These are phyloP conservation scores for Pelusios castaneus DNA, from an alignment of 2,113 vertebrate species.

Conservation along the genomic window DNA sequence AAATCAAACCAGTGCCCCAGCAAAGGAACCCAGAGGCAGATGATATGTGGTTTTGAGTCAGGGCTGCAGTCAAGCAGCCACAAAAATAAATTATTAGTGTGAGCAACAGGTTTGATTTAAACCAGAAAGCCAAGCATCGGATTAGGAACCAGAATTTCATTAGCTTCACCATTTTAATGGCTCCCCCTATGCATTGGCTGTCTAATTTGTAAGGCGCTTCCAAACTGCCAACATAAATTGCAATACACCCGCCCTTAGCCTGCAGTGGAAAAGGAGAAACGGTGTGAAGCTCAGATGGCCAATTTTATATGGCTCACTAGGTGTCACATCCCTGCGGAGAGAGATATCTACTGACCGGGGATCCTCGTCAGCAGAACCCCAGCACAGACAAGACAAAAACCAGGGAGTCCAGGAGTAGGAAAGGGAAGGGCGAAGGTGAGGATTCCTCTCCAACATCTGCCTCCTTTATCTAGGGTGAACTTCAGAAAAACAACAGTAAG, in stretches of 20 bases:
- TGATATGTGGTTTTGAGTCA: background rate
- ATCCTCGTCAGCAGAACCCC: background rate
- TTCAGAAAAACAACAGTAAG: background rate
- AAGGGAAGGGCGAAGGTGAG: rapidly evolving
- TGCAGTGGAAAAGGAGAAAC: background rate
- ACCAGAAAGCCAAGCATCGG: background rate
- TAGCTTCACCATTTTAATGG: background rate
- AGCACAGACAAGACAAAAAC: background rate
- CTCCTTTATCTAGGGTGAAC: rapidly evolving
- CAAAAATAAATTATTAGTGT: background rate
- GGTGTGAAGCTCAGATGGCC: rapidly evolving
- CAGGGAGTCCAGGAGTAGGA: background rate
- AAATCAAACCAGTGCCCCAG: background rate
- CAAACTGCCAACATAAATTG: background rate
- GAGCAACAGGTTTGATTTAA: background rate
- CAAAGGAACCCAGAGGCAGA: background rate
- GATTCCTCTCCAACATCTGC: background rate
- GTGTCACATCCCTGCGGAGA: background rate
- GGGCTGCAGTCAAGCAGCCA: background rate
- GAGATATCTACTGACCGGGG: background rate
- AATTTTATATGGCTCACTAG: background rate
- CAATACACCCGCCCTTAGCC: background rate
- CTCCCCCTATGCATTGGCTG: background rate
- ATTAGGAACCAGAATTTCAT: background rate
- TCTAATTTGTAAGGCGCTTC: background rate